Base-by-base conservation (phyloP, 2,113 vertebrate species). In the Elephantulus edwardii region DNA sequence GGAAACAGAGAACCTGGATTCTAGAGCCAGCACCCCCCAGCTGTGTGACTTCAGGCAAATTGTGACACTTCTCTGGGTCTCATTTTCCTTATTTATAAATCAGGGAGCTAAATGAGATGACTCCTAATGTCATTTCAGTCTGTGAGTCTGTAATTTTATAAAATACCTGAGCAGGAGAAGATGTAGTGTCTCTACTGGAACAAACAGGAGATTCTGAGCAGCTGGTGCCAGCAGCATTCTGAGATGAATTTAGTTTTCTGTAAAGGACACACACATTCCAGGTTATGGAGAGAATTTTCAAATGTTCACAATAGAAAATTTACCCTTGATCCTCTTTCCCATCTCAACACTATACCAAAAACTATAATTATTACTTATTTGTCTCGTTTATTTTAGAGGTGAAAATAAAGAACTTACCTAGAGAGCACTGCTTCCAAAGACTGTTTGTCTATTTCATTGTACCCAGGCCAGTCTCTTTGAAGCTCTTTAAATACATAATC, bases 401-500 rank as follows among this genome's bases (percentile, higher is more conserved):
- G 66, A 75, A 58, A 72, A 90, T 71, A 33, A 77, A 79, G 40
- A 93, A 96, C 92, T 90, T 98, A 99, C 99, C 98, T 98, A 91
- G 98, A 96, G 54, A 99, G 96, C 91, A 98, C 97, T 77, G 97
- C 93, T 77, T 99, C 98, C 93, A 99, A 91, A 81, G 98, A 97
- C 78, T 97, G 95, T 81, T 98, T 98, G 38, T 99, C 99, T 83
- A 95, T 96, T 78, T 99, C 98, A 76, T 76, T 98, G 96, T 99
- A 99, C 68, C 99, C 99, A 30, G 99, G 99, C 99, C 99, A 99
- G 83, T 99, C 98, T 92, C 98, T 97, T 22, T 98, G 98, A 92
- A 99, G 95, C 3, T 99, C 98, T 90, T 98, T 98, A 97, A 98
- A 99, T 38, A 98, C 85, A 94, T 98, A 99, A 93, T 98, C 98